phyloP scores from a whole-genome alignment of 1,140 invertebrate genomes.

The Drosophila chauvacae region DNA sequence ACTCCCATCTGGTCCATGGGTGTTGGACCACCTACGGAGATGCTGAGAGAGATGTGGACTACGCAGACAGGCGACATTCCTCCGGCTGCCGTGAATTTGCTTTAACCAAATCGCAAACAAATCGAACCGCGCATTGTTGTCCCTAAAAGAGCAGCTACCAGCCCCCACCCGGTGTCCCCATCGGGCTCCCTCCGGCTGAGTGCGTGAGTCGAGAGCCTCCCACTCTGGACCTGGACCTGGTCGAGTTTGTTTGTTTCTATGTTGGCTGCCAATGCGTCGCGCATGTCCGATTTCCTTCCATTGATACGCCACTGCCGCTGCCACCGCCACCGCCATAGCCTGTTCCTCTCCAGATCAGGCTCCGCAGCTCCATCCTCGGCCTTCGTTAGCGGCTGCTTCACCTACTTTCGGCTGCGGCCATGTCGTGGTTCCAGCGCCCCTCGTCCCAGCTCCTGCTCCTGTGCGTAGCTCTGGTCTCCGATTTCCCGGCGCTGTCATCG shows the following conservation, averaged over 20 bases:
- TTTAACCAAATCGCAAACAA: constrained; percentile 73
- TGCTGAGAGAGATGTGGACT: constrained; percentile 23
- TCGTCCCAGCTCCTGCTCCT: constrained; percentile 1
- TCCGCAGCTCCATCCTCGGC: constrained; percentile 1
- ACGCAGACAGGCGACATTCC: constrained; percentile 30
- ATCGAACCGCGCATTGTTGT: constrained; percentile 68
- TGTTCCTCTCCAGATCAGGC: background rate
- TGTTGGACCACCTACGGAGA: constrained; percentile 58
- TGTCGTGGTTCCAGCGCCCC: constrained; percentile 31
- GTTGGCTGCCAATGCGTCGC: constrained; percentile 74
- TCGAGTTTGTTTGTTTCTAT: constrained; percentile 41
- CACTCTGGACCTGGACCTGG: constrained; percentile 39
- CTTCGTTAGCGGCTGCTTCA: constrained; percentile 66
- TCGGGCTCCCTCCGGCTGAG: constrained; percentile 3
- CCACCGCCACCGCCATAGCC: constrained; percentile 13
- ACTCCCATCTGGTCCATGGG: constrained; percentile 6
- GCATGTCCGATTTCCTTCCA: constrained; percentile 74
- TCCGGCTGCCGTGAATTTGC: constrained; percentile 62
- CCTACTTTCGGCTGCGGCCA: constrained; percentile 67
- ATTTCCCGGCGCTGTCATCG: constrained; percentile 72
- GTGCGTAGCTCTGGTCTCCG: constrained; percentile 46
- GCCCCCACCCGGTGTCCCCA: constrained; percentile 7
- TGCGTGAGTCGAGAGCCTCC: constrained; percentile 64
- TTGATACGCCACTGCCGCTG: constrained; percentile 52
- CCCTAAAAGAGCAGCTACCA: constrained; percentile 52